Base-by-base conservation (phyloP, 2,113 vertebrate species). In the Phyllostomus hastatus region DNA sequence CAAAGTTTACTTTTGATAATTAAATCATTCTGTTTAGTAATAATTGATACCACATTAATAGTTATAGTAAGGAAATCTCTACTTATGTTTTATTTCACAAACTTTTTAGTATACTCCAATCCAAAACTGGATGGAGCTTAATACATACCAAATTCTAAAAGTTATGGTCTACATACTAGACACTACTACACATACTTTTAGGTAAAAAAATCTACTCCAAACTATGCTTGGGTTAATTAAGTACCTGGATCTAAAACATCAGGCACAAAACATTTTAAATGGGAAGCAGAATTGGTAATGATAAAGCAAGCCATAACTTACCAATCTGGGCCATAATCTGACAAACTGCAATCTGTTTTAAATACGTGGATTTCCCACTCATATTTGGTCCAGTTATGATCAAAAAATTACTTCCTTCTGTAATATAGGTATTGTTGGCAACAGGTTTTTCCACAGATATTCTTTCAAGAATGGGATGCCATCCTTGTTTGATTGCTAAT, bases 251-350 rank as follows among this genome's bases (percentile, higher is more conserved):
- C 31, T 94, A 88, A 88, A 87, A 94, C 72, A 89, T 2, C 14
- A 85, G 19, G 41, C 19, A 87, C 3, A 78, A 92, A 87, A 22
- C 43, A 81, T 41, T 78, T 50, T 67, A 15, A 88, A 57, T 38
- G 76, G 5, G 20, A 70, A 96, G 43, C 15, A 96, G 16, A 52
- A 66, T 3, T 24, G 4, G 10, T 15, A 95, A 52, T 8, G 50
- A 35, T 33, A 86, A 0, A 7, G 46, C 76, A 94, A 69, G 33
- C 17, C 72, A 38, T 19, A 93, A 96, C 98, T 98, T 97, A 99
- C 99, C 99, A 97, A 99, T 99, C 97, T 99, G 99, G 97, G 99
- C 99, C 99, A 99, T 99, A 97, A 99, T 99, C 98, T 99, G 99
- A 98, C 99, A 99, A 95, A 99, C 98, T 6, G 99, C 99, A 98